phyloP scores from a whole-genome alignment of 2,797 vertebrate genomes.

The Galaxias olidus region DNA sequence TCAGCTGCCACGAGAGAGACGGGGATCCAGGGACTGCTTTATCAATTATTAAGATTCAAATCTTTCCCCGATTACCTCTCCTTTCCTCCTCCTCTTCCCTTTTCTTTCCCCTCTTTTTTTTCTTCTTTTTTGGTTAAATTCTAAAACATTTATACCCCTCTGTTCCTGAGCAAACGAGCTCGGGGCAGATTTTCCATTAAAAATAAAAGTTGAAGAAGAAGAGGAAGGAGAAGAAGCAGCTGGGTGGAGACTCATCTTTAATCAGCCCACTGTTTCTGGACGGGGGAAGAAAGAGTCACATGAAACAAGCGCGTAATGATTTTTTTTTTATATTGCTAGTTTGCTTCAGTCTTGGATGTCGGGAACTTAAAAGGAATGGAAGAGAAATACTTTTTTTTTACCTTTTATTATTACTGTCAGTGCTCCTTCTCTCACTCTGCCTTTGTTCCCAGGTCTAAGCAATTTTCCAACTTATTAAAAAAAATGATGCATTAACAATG shows the following conservation, averaged over 20 bases:
- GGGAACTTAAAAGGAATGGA: slow-evolving; percentile 72
- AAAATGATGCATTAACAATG: slow-evolving; percentile 75
- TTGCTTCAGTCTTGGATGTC: slow-evolving; percentile 72
- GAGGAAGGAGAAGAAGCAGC: slow-evolving; percentile 56
- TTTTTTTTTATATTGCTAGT: slow-evolving; percentile 54
- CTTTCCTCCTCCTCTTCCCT: slow-evolving; percentile 77
- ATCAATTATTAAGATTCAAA: slow-evolving; percentile 90
- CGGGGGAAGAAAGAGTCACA: slow-evolving; percentile 70
- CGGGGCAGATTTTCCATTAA: slow-evolving; percentile 81
- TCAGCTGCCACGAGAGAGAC: slow-evolving; percentile 69
- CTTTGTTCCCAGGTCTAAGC: slow-evolving; percentile 71
- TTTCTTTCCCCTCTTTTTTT: slow-evolving; percentile 65
- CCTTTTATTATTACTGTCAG: slow-evolving; percentile 74
- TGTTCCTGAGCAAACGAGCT: slow-evolving; percentile 81
- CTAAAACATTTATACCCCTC: slow-evolving; percentile 86
- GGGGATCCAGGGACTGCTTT: slow-evolving; percentile 77
- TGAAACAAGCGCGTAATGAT: slow-evolving; percentile 76
- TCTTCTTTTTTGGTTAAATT: slow-evolving; percentile 71
- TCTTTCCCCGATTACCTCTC: slow-evolving; percentile 79
- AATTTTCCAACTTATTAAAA: slow-evolving; percentile 77
- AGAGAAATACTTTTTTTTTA: slow-evolving; percentile 73
- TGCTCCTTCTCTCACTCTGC: slow-evolving; percentile 60
- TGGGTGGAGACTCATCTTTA: slow-evolving; percentile 73
- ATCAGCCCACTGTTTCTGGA: slow-evolving; percentile 74
- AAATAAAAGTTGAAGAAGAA: slow-evolving; percentile 82